Evolutionary conservation across 2,888 invertebrate species (phyloP).

Genomic region (Troides aeacus): DNA sequence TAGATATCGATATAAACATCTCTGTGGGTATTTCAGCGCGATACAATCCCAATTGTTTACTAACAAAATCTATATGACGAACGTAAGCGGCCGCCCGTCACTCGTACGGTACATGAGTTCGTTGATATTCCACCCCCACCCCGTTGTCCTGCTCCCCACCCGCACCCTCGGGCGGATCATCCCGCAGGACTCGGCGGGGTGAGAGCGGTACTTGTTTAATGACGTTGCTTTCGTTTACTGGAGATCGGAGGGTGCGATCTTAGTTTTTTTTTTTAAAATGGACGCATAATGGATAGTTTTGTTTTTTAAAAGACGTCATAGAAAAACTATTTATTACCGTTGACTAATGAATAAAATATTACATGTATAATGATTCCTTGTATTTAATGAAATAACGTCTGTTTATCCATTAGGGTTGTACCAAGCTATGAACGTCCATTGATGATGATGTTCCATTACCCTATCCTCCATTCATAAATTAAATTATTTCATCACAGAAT

Average conservation of each 20-base stretch:
- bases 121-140: slow-evolving; percentile 68
- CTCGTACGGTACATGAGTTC: slow-evolving; percentile 73
- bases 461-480: too few species aligned
- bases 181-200: slow-evolving; percentile 55
- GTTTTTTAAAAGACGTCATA: too few species aligned
- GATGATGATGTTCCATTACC: too few species aligned
- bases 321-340: too few species aligned
- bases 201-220: slow-evolving; percentile 65
- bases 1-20: background rate
- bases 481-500: too few species aligned
- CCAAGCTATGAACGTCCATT: too few species aligned
- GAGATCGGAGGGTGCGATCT: slow-evolving; percentile 61
- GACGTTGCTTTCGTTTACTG: slow-evolving; percentile 70
- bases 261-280: slow-evolving; percentile 35
- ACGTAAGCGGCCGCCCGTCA: slow-evolving; percentile 64
- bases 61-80: slow-evolving; percentile 67
- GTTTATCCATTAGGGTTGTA: too few species aligned
- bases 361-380: too few species aligned
- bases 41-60: slow-evolving; percentile 68
- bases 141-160: slow-evolving; percentile 35
- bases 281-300: slow-evolving; percentile 25
- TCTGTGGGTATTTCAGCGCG: background rate
- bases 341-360: too few species aligned
- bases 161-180: slow-evolving; percentile 42
- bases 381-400: too few species aligned